phyloP scores from a whole-genome alignment of 2,113 vertebrate species.

The Globicephala melas region DNA sequence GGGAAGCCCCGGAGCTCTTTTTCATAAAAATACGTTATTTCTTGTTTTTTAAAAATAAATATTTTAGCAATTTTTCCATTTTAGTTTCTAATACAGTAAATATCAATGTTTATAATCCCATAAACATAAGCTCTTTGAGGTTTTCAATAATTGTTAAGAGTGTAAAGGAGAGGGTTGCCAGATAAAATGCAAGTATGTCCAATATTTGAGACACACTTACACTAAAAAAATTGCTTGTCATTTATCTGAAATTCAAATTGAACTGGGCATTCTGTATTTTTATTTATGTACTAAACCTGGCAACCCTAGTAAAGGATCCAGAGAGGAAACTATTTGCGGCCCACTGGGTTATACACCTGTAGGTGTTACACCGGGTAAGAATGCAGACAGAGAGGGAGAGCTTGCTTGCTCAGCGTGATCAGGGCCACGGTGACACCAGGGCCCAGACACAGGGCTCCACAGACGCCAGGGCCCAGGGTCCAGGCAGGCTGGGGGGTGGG shows the following conservation, averaged over 20 bases:
- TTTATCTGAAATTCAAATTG: not conserved
- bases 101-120: not conserved
- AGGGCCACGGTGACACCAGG: not conserved
- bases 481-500: not conserved
- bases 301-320: not conserved
- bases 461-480: not conserved
- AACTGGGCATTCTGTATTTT: not conserved
- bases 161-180: not conserved
- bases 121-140: not conserved
- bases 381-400: not conserved
- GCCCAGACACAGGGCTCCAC: too few relatives aligned
- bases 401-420: fast-evolving
- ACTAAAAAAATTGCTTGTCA: not conserved
- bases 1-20: not conserved
- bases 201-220: not conserved
- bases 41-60: not conserved
- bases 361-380: not conserved
- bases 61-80: not conserved
- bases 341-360: fast-evolving
- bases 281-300: not conserved
- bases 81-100: not conserved
- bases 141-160: not conserved
- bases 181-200: not conserved
- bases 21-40: not conserved
- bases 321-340: not conserved